Percentiles rank a stretch among this genome's conserved stretches.
phyloP scores from a whole-genome alignment of 37 sponge, comb jelly and placozoan species.

The Hormiphora californensis region DNA sequence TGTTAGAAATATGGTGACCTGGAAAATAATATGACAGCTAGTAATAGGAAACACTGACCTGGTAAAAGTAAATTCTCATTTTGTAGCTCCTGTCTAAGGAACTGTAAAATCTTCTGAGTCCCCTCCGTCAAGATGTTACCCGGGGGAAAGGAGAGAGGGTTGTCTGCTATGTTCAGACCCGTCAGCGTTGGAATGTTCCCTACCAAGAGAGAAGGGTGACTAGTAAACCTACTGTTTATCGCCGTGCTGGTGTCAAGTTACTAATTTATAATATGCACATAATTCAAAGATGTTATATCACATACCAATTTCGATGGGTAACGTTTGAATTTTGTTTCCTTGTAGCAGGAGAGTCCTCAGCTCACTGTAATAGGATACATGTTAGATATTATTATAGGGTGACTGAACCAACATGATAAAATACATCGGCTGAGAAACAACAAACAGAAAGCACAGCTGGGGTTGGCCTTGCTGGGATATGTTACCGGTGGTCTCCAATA shows the following conservation, averaged over 20 bases:
- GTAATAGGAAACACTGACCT: background rate
- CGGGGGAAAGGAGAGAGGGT: slow-evolving; percentile 3
- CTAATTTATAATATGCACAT: background rate
- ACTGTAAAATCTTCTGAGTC: background rate
- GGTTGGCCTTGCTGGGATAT: no score
- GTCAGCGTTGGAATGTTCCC: slow-evolving; percentile 16
- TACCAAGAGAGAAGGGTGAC: background rate
- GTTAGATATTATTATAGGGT: no score
- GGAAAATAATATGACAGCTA: background rate
- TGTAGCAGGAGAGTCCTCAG: slow-evolving; percentile 9
- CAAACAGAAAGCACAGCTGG: no score
- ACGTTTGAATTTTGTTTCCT: background rate
- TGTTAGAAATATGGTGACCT: background rate
- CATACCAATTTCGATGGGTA: slow-evolving; percentile 40
- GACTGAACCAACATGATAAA: no score
- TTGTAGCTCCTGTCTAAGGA: background rate
- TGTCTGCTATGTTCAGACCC: slow-evolving; percentile 33
- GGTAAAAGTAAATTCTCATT: background rate
- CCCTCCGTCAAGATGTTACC: background rate
- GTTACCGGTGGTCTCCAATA: slow-evolving; percentile 22
- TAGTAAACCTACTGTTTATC: background rate
- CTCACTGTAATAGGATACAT: background rate
- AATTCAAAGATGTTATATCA: background rate
- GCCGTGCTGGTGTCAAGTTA: background rate
- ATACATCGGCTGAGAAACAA: no score